Base-by-base conservation (phyloP, 2,888 invertebrate genomes). In the Saturnia japonica region DNA sequence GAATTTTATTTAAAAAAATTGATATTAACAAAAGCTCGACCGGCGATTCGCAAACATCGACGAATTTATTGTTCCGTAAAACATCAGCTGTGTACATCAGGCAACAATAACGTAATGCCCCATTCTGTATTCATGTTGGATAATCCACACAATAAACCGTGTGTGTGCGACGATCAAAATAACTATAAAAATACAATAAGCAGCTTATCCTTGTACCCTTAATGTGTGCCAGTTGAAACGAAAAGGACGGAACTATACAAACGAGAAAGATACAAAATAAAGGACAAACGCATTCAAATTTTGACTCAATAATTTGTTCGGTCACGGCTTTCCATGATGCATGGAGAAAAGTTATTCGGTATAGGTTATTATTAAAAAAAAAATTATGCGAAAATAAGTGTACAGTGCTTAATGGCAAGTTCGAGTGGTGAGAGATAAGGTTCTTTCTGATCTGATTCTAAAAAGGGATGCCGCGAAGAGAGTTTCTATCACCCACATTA, bases 121-220 rank as follows among this genome's bases (percentile, higher is more conserved):
- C 83, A 88, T 88, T 89, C 83, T 83, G 84, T 90, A 91, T 91
- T 91, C 91, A 90, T 89, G 83, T 83, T 80, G 88, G 90, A 91
- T 91, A 89, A 88, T 89, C 89, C 85, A 78, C 78, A 87, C 86
- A 88, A 88, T 88, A 85, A 85, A 87, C 84, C 84, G 83, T 88
- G 88, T 89, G 88, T 89, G 85, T 89, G 86, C 83, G 79, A 82
- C 90, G 89, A 93, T 93, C 92, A 92, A 92, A 93, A 93, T 93
- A 93, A 92, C 92, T 92, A 93, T 93, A 93, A 93, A 93, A 92
- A 90, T 91, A 93, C 92, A 93, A 92, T 93, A 91, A 92, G 91
- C 88, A 89, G 92, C 91, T 91, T 92, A 91, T 85, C 82, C 89
- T 82, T 91, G 91, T 91, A 88, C 85, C 88, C 87, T 87, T 87